These are phyloP conservation scores for Zaprionus lineosus DNA, from an alignment of 2,888 invertebrate species.

Conservation along the genomic window DNA sequence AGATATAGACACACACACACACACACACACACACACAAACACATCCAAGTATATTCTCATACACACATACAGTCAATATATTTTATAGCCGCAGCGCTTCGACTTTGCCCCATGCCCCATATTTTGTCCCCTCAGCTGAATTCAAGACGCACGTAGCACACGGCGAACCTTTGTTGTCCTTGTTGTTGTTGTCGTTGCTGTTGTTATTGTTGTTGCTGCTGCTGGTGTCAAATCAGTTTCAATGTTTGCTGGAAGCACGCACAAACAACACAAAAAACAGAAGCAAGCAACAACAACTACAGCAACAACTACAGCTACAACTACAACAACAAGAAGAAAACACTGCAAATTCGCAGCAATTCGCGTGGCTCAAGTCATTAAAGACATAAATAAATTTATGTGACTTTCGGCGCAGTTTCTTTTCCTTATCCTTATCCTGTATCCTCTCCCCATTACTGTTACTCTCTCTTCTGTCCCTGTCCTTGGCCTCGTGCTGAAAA, in stretches of 20 bases:
- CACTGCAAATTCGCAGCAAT: slow-evolving; percentile 66
- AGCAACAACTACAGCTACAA: slow-evolving; percentile 25
- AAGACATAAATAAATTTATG: slow-evolving; percentile 80
- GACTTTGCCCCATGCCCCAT: slow-evolving; percentile 18
- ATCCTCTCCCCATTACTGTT: not conserved
- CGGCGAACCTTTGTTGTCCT: slow-evolving; percentile 40
- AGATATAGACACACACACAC: slow-evolving; percentile 23
- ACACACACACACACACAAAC: slow-evolving; percentile 2
- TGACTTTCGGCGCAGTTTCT: slow-evolving; percentile 68
- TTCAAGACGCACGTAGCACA: slow-evolving; percentile 70
- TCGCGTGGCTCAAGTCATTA: slow-evolving; percentile 78
- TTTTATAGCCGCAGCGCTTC: slow-evolving; percentile 63
- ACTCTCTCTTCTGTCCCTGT: slow-evolving; percentile 1
- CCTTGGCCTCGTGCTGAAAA: slow-evolving; percentile 3
- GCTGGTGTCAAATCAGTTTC: slow-evolving; percentile 74
- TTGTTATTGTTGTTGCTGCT: slow-evolving; percentile 29
- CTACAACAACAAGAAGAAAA: slow-evolving; percentile 29
- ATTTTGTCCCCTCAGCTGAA: slow-evolving; percentile 17
- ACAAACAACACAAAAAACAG: slow-evolving; percentile 26
- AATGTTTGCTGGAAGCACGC: slow-evolving; percentile 65
- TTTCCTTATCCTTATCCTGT: slow-evolving; percentile 24
- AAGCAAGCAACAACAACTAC: slow-evolving; percentile 12
- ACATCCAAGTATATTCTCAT: slow-evolving; percentile 4
- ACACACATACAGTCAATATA: slow-evolving; percentile 68
- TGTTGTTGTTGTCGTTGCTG: slow-evolving; percentile 20